phyloP scores from a whole-genome alignment of 2,113 vertebrate species.

The Poeciliopsis turrubarensis region DNA sequence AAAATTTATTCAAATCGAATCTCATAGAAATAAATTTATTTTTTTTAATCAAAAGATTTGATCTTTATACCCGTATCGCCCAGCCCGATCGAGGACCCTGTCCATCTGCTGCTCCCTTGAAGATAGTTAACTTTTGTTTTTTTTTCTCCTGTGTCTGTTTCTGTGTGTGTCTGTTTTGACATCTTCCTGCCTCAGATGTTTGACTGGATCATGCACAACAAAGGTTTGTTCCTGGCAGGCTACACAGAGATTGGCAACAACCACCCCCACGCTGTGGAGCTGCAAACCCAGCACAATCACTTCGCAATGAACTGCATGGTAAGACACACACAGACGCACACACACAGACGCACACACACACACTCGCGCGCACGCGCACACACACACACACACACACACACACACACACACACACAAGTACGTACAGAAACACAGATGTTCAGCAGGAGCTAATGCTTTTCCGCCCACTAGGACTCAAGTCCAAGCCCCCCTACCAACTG shows the following conservation, averaged over 20 bases:
- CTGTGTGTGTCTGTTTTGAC: slow-evolving; percentile 5
- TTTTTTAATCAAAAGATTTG: no score
- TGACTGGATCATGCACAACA: slow-evolving; percentile 99
- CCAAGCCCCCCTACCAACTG: slow-evolving; percentile 2
- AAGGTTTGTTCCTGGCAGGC: slow-evolving; percentile 97
- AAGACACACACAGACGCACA: slow-evolving; percentile 65
- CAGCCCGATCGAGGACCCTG: no score
- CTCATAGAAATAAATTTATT: no score
- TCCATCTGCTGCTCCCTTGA: slow-evolving; percentile 20
- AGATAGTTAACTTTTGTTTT: neutral
- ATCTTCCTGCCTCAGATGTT: slow-evolving; percentile 87
- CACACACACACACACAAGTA: neutral
- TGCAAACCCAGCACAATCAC: slow-evolving; percentile 99
- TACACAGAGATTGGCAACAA: slow-evolving; percentile 98
- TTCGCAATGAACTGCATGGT: slow-evolving; percentile 99
- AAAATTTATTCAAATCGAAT: no score
- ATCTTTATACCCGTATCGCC: no score
- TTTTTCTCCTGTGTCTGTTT: neutral
- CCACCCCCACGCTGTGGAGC: slow-evolving; percentile 94
- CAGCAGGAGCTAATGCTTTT: slow-evolving; percentile 34
- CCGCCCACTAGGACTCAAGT: slow-evolving; percentile 44
- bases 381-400: slow-evolving; percentile 4
- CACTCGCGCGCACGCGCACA: no score
- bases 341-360: neutral
- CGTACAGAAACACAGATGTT: slow-evolving; percentile 10